Base-by-base conservation (phyloP, 2,888 invertebrate genomes). In the Chrysotoxum bicinctum region DNA sequence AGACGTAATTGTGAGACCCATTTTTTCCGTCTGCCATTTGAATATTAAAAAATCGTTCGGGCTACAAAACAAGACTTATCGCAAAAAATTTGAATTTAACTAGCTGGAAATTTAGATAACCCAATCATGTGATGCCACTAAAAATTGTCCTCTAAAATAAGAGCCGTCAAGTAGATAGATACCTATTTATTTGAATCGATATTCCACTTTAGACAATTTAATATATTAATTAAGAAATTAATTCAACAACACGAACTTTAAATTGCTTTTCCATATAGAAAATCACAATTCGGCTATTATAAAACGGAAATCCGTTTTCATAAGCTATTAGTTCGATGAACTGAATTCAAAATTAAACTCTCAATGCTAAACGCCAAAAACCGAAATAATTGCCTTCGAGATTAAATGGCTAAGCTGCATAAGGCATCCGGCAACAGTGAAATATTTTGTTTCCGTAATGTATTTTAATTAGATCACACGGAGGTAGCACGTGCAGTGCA, bases 381-480 rank as follows among this genome's bases (percentile, higher is more conserved):
- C 30, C 1, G 16, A 54, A 54, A 54, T 50, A 52, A 52, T 52
- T 52, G n/a, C 30, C 30, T 10, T 54, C 5, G 30, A 54, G 10
- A 54, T 32, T 54, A 30, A 54, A 54, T 9, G 26, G 9, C 9
- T 0, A 54, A 54, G 16, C 14, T 16, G 54, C 30, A 30, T 16
- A 54, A 16, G 16, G 16, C 30, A 30, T 52, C 16, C n/a, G 21
- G 14, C 21, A 23, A 30, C n/a, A 52, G 30, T n/a, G 9, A 3
- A 16, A 54, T 30, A 10, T n/a, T 16, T 30, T 30, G 52, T 40
- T 40, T 40, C 52, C n/a, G n/a, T n/a, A 12, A 48, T 48, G 21
- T 3, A 52, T 52, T 52, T 54, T 30, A 54, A 32, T 54, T 54
- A 54, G 54, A 54, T 30, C 30, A 32, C 30, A 32, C 30, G 50